A percentile compares a stretch with the other conserved stretches of the same genome.
phyloP scores from a whole-genome alignment of 1,140 invertebrate genomes.

The Armadillidium nasatum region DNA sequence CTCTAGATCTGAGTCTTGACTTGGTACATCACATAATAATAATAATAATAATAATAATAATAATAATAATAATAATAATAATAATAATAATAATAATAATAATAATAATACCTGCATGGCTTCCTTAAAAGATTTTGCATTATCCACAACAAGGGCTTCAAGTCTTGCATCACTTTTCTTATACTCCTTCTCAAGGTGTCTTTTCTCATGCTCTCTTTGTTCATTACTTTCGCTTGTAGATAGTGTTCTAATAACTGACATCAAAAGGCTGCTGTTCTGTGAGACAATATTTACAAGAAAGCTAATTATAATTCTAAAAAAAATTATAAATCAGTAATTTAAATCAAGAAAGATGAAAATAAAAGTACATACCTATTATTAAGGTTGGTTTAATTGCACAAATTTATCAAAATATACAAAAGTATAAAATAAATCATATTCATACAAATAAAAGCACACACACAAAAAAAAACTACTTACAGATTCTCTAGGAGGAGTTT shows the following conservation, averaged over 20 bases:
- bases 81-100: slow-evolving; percentile 35
- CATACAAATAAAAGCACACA: background rate
- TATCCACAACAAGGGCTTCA: slow-evolving; percentile 78
- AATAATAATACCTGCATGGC: slow-evolving; percentile 80
- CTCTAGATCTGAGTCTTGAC: too few species aligned
- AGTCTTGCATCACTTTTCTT: slow-evolving; percentile 81
- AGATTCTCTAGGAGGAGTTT: background rate
- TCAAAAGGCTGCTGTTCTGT: slow-evolving; percentile 5
- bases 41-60: too few species aligned
- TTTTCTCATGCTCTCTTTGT: slow-evolving; percentile 88
- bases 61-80: background rate
- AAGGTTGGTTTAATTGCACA: too few species aligned
- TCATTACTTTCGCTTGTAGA: slow-evolving; percentile 90
- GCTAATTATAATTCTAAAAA: background rate
- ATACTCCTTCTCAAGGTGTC: slow-evolving; percentile 87
- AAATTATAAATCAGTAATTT: too few species aligned
- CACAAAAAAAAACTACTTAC: background rate
- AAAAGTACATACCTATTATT: too few species aligned
- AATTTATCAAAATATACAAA: too few species aligned
- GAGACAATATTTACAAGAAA: background rate
- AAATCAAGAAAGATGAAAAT: too few species aligned
- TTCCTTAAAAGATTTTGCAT: slow-evolving; percentile 81
- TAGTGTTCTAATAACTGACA: slow-evolving; percentile 79
- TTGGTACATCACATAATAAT: too few species aligned
- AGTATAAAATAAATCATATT: too few species aligned